These are phyloP conservation scores for Cairina moschata DNA, from an alignment of 2,113 vertebrate species.

Conservation along the genomic window DNA sequence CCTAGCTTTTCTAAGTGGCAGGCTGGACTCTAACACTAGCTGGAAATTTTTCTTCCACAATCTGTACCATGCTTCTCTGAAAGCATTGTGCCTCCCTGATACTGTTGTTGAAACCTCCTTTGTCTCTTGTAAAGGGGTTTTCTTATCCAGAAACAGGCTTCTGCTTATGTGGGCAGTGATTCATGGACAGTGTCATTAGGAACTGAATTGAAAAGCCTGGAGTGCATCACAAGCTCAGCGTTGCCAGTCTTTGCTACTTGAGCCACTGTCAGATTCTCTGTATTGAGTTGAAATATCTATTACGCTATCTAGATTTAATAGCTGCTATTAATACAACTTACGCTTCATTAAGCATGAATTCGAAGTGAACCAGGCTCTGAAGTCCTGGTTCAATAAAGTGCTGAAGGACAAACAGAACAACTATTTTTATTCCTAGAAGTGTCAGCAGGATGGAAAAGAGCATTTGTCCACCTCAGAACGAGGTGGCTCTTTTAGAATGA, in stretches of 20 bases:
- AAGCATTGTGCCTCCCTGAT: background rate
- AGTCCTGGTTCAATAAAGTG: constrained; percentile 61
- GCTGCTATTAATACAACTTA: constrained; percentile 77
- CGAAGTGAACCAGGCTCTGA: constrained; percentile 49
- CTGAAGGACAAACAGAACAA: constrained; percentile 76
- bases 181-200: background rate
- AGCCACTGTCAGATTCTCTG: constrained; percentile 8
- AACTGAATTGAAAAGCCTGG: constrained; percentile 56
- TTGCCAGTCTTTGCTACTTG: background rate
- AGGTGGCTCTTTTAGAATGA: background rate
- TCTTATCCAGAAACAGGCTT: background rate
- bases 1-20: background rate
- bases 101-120: background rate
- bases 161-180: constrained; percentile 1
- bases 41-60: background rate
- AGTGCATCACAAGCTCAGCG: background rate
- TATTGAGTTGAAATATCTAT: constrained; percentile 60
- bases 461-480: background rate
- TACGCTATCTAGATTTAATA: constrained; percentile 69
- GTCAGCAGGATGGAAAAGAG: constrained; percentile 48
- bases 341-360: constrained; percentile 78
- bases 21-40: background rate
- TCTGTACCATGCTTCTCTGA: background rate
- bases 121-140: background rate
- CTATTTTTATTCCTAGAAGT: constrained; percentile 70